Conservation (phyloP, 2,113 vertebrate genomes). For the Calonectris borealis region DNA sequence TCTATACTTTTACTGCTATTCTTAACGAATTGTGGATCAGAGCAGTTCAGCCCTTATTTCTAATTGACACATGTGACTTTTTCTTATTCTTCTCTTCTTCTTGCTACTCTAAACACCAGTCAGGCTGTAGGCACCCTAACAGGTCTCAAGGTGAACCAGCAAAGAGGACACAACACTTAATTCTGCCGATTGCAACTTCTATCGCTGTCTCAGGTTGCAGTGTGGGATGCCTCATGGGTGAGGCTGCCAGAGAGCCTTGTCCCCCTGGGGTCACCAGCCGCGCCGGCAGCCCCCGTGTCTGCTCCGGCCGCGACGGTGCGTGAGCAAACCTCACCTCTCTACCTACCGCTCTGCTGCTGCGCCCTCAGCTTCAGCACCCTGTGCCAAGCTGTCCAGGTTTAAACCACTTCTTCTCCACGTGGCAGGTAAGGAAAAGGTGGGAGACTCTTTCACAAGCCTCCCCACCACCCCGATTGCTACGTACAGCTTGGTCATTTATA, state of each 20-base stretch:
- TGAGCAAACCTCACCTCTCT: neutral
- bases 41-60: neutral
- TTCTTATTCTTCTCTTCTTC: neutral
- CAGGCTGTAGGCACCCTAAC: neutral
- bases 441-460: neutral
- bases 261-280: neutral
- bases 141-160: neutral
- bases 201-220: accelerated
- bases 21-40: neutral
- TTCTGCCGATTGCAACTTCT: neutral
- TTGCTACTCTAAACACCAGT: neutral
- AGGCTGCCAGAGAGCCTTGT: neutral
- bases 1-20: neutral
- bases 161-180: neutral
- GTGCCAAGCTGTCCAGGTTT: neutral
- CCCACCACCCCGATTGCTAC: neutral
- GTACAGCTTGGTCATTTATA: neutral
- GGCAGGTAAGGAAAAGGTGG: neutral
- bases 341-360: neutral
- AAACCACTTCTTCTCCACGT: neutral
- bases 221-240: neutral
- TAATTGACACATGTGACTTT: neutral
- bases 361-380: neutral
- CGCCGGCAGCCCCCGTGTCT: neutral
- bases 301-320: neutral